Evolutionary conservation across 2,797 vertebrate genomes (phyloP).

Genomic region (Podargus strigoides): DNA sequence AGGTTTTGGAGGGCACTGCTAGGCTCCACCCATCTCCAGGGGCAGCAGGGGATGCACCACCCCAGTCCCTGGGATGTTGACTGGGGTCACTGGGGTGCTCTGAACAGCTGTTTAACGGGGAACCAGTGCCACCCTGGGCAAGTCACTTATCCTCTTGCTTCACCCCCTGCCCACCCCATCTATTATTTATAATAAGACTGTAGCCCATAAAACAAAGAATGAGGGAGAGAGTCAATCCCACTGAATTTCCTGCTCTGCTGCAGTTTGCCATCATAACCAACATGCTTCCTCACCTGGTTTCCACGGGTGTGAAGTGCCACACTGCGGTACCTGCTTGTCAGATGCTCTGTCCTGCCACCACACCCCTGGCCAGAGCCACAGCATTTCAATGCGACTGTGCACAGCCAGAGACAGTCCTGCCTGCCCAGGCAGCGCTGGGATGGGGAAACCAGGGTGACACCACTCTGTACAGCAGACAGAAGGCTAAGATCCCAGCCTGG

Average conservation of each 20-base stretch:
- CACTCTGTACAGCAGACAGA: not conserved
- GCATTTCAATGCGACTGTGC: accelerated
- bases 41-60: not conserved
- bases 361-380: not conserved
- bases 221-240: not conserved
- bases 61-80: not conserved
- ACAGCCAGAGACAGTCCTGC: not conserved
- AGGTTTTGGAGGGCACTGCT: not conserved
- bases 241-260: not conserved
- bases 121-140: not conserved
- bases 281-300: not conserved
- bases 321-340: accelerated
- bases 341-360: not conserved
- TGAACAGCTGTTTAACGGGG: not conserved
- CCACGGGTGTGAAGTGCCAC: not conserved
- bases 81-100: not conserved
- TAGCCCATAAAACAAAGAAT: not conserved
- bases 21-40: not conserved
- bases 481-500: not conserved
- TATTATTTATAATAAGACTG: not conserved
- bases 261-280: not conserved
- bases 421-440: not conserved
- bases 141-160: not conserved
- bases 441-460: not conserved
- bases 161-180: not conserved